phyloP scores from a whole-genome alignment of 2,797 vertebrate genomes.

The Syngnathus rostellatus region DNA sequence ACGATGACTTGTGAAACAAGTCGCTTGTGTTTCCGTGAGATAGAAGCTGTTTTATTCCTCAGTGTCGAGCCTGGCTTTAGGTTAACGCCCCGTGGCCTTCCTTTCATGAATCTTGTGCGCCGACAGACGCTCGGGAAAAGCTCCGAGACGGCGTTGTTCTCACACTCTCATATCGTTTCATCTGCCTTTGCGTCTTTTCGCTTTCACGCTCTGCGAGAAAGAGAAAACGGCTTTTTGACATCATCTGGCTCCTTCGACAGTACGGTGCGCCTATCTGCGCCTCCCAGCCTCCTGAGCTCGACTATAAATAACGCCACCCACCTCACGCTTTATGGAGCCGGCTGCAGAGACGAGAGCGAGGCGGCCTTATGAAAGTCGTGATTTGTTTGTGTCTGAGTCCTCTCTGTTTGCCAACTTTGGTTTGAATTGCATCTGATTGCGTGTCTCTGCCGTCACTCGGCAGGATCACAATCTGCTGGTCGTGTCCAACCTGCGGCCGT shows the following conservation, averaged over 20 bases:
- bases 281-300: conserved; percentile 57
- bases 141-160: conserved; percentile 50
- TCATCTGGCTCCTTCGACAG: conserved; percentile 68
- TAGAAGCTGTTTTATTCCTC: conserved; percentile 32
- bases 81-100: conserved; percentile 36
- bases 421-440: conserved; percentile 38
- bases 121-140: conserved; percentile 35
- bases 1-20: not conserved
- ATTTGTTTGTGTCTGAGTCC: conserved; percentile 55
- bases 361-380: conserved; percentile 49
- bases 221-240: conserved; percentile 54
- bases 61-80: conserved; percentile 40
- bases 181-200: conserved; percentile 43
- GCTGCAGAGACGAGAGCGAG: conserved; percentile 40
- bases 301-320: conserved; percentile 69
- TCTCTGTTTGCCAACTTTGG: conserved; percentile 30
- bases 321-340: conserved; percentile 52
- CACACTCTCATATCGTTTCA: conserved; percentile 53
- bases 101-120: conserved; percentile 36
- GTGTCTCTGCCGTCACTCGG: conserved; percentile 18
- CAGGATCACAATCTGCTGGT: conserved; percentile 82
- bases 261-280: conserved; percentile 63
- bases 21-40: conserved; percentile 1
- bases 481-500: conserved; percentile 80
- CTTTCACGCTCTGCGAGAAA: conserved; percentile 50